Evolutionary conservation across 2,113 vertebrate genomes (phyloP).

Genomic region (Phyllostomus hastatus): DNA sequence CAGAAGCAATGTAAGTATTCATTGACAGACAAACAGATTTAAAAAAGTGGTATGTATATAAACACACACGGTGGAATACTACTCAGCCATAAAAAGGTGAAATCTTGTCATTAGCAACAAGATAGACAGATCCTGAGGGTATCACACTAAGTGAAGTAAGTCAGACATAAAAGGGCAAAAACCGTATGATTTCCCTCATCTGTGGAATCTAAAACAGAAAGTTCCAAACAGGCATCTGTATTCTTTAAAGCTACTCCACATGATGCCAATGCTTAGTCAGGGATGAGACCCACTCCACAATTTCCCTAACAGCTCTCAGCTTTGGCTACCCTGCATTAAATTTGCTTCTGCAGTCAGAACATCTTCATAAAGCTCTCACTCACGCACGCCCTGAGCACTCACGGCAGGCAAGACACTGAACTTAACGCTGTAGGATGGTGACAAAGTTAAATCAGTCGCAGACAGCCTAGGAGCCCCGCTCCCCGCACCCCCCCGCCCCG

Average conservation of each 20-base stretch:
- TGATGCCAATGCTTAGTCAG: not conserved
- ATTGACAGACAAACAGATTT: not conserved
- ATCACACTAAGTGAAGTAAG: not conserved
- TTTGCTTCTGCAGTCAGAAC: not conserved
- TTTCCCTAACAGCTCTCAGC: not conserved
- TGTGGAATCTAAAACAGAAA: not conserved
- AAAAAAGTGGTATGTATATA: not conserved
- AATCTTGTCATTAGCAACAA: not conserved
- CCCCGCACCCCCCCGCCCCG: too few species aligned
- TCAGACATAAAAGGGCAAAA: not conserved
- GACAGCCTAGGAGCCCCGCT: not conserved
- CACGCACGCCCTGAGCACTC: not conserved
- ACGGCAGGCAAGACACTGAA: not conserved
- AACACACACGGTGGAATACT: not conserved
- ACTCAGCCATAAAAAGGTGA: not conserved
- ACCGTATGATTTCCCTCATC: not conserved
- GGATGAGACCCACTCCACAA: not conserved
- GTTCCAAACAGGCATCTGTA: not conserved
- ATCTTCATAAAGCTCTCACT: not conserved
- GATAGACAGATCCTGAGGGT: not conserved
- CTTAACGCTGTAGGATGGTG: too few species aligned
- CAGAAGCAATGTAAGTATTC: not conserved
- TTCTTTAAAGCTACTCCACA: not conserved
- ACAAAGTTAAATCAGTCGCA: not conserved
- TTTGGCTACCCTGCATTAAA: not conserved